phyloP scores from a whole-genome alignment of 2,113 vertebrate species.

The Chauna torquata region DNA sequence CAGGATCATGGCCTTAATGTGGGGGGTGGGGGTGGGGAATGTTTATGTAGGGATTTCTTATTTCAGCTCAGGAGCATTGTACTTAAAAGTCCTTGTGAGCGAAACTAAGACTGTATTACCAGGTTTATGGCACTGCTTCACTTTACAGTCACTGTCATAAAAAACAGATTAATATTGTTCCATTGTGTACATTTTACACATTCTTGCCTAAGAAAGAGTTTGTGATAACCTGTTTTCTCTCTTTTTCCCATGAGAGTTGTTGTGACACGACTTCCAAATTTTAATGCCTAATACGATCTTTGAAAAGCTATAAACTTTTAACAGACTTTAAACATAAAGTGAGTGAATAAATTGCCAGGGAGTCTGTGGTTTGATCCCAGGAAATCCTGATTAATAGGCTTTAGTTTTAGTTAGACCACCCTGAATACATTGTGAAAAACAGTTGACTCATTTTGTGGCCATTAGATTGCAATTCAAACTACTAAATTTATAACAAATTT shows the following conservation, averaged over 20 bases:
- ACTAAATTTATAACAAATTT: conserved; percentile 42
- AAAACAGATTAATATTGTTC: conserved; percentile 59
- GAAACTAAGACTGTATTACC: conserved; percentile 34
- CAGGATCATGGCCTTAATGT: background rate
- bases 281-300: conserved; percentile 72
- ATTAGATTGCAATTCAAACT: conserved; percentile 61
- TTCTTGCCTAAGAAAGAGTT: conserved; percentile 57
- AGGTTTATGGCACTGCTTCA: conserved; percentile 63
- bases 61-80: background rate
- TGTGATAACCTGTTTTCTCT: conserved; percentile 58
- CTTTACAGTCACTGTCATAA: conserved; percentile 51
- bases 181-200: conserved; percentile 50
- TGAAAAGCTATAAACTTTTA: conserved; percentile 76
- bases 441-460: conserved; percentile 70
- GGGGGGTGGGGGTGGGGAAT: background rate
- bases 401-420: conserved; percentile 72
- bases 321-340: conserved; percentile 70
- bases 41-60: background rate
- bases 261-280: conserved; percentile 62
- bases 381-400: conserved; percentile 80
- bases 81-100: conserved; percentile 5
- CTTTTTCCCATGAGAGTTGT: conserved; percentile 45
- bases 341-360: conserved; percentile 53
- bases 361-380: conserved; percentile 75
- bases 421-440: conserved; percentile 68